Conservation (phyloP, 2,113 vertebrate genomes). For the Oreocharis arfaki region DNA sequence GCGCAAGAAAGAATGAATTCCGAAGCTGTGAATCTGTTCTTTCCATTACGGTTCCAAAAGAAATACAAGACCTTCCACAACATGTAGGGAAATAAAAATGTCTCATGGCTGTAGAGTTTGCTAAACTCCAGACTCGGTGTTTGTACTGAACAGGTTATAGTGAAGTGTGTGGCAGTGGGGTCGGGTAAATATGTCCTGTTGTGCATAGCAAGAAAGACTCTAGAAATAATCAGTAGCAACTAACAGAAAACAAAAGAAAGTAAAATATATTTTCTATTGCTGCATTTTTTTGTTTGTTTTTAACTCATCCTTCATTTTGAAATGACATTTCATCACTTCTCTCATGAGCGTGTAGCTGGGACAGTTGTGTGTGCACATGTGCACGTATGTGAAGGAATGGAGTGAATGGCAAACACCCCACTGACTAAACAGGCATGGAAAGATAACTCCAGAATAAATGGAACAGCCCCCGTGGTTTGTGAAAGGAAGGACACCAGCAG, state of each 20-base stretch:
- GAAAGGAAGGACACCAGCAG: background rate
- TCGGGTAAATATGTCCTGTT: background rate
- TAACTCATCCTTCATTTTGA: background rate
- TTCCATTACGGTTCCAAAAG: constrained; percentile 44
- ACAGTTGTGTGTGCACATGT: background rate
- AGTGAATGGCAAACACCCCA: background rate
- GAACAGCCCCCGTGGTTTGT: rapidly evolving
- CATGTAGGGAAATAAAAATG: constrained; percentile 17
- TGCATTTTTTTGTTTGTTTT: background rate
- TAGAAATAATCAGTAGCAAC: background rate
- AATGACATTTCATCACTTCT: background rate
- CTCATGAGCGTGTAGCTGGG: background rate
- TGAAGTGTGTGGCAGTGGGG: background rate
- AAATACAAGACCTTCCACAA: constrained; percentile 34
- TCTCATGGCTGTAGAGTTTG: background rate
- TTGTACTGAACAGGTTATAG: background rate
- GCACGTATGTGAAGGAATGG: rapidly evolving
- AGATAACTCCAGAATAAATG: background rate
- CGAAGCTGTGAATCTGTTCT: constrained; percentile 54
- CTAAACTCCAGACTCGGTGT: background rate
- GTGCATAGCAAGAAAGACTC: background rate
- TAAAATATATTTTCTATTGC: background rate
- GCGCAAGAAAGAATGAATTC: constrained; percentile 30
- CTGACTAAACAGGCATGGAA: rapidly evolving
- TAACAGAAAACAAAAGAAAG: background rate